phyloP scores from a whole-genome alignment of 2,797 vertebrate genomes.

The Coracias cyanogaster region DNA sequence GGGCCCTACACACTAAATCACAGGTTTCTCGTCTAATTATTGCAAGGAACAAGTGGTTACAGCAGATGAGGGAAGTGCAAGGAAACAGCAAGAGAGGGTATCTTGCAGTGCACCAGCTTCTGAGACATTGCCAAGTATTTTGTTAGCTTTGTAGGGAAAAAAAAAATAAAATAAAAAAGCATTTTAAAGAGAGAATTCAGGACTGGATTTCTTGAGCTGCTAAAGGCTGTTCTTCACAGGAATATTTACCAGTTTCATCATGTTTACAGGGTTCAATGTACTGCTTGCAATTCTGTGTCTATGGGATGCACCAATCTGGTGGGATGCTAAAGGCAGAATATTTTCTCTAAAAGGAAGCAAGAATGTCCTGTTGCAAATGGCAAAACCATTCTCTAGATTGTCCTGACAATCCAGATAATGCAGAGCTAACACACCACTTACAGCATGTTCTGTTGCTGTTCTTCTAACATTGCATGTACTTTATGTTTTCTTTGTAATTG shows the following conservation, averaged over 20 bases:
- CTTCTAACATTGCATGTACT: conserved; percentile 71
- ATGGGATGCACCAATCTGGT: background rate
- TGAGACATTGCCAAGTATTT: conserved; percentile 41
- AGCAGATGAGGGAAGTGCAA: conserved; percentile 46
- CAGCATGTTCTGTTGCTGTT: conserved; percentile 45
- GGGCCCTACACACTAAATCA: conserved; percentile 1
- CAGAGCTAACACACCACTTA: conserved; percentile 23
- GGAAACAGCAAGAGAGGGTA: conserved; percentile 31
- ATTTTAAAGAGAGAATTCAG: conserved; percentile 21
- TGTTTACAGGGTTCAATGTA: background rate
- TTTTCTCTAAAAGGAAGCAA: background rate
- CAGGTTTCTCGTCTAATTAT: conserved; percentile 10
- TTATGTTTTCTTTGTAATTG: conserved; percentile 71
- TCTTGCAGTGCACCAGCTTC: conserved; percentile 21
- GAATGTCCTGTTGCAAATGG: background rate
- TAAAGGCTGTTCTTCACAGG: background rate
- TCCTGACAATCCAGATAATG: conserved; percentile 59
- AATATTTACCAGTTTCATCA: background rate
- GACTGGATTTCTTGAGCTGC: background rate
- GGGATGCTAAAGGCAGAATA: background rate
- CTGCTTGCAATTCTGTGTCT: background rate
- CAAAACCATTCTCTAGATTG: background rate
- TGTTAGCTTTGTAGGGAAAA: background rate
- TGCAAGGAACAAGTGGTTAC: conserved; percentile 36
- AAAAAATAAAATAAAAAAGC: background rate